Base-by-base conservation (phyloP, 2,888 invertebrate species). In the Phaonia tiefii region DNA sequence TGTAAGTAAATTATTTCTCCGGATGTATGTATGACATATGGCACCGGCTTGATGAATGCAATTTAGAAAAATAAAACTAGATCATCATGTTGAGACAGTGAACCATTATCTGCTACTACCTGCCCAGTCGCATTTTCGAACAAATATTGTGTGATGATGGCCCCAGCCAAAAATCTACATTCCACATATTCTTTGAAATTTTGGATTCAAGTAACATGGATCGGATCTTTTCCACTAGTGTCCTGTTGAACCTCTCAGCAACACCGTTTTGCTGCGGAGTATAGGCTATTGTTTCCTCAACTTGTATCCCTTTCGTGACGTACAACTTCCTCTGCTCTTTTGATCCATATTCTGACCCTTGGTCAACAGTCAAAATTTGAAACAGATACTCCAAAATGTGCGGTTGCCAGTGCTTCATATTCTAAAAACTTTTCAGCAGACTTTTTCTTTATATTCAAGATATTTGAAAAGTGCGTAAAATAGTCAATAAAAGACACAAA, bases 211-310 rank as follows among this genome's bases (percentile, higher is more conserved):
- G 25, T 20, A 82, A 44, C 66, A 76, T 70, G 31, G 75, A 63
- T 13, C 70, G 44, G 5, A 79, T 74, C 79, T 80, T 83, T 31
- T 79, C 79, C 8, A 76, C 76, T 7, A 83, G 37, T 0, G 76
- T 79, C 22, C 76, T 31, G n/a, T 78, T 82, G 2, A 72, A 75
- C 2, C 79, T 66, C 17, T 83, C 78, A 17, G 77, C 79, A 26
- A 75, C 67, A 17, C 80, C 75, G 25, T 82, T 80, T 49, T 79
- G 77, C 37, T 79, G 75, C 3, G 83, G 80, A 17, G 46, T 75
- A 13, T 82, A 69, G 8, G 67, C 54, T 15, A 67, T 67, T 10
- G 72, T 78, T 42, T 44, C 51, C 44, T 78, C 74, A 7, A 65
- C 69, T 15, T 75, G 39, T 17, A 83, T 83, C 4, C 80, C 79